Evolutionary conservation across 1,140 invertebrate species (phyloP).

Genomic region (Plutomurus gul): DNA sequence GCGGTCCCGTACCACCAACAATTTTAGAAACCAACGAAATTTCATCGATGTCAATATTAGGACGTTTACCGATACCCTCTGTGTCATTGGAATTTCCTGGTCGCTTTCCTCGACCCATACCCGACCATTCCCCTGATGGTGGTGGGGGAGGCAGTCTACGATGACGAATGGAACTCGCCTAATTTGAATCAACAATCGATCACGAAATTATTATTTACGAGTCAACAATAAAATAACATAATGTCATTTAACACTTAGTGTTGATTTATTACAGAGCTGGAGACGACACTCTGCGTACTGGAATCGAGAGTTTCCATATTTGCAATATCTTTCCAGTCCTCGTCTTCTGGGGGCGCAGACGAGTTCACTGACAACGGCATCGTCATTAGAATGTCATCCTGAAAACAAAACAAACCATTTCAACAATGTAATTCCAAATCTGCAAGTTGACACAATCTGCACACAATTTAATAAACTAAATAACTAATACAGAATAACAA

Average conservation of each 20-base stretch:
- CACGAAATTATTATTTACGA: neutral
- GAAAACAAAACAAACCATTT: no score
- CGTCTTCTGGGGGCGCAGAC: neutral
- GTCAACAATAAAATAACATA: no score
- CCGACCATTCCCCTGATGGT: conserved; percentile 31
- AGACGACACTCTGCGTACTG: neutral
- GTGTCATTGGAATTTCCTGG: neutral
- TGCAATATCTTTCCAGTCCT: neutral
- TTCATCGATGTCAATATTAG: conserved; percentile 19
- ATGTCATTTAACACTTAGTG: neutral
- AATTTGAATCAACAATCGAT: neutral
- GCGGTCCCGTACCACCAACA: conserved; percentile 6
- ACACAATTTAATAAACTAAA: no score
- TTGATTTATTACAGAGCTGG: no score
- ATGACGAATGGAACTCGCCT: neutral
- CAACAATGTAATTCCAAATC: no score
- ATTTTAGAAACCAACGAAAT: conserved; percentile 18
- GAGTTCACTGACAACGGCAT: neutral
- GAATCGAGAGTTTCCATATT: neutral
- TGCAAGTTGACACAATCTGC: no score
- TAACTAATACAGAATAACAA: no score
- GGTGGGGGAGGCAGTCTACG: conserved; percentile 32
- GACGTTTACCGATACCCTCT: neutral
- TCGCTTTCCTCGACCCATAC: conserved; percentile 15
- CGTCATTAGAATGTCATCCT: neutral